Percentiles rank a stretch among this genome's conserved stretches.
These are phyloP conservation scores for Drosophila nigricruria DNA, from an alignment of 2,888 invertebrate species.

Conservation along the genomic window DNA sequence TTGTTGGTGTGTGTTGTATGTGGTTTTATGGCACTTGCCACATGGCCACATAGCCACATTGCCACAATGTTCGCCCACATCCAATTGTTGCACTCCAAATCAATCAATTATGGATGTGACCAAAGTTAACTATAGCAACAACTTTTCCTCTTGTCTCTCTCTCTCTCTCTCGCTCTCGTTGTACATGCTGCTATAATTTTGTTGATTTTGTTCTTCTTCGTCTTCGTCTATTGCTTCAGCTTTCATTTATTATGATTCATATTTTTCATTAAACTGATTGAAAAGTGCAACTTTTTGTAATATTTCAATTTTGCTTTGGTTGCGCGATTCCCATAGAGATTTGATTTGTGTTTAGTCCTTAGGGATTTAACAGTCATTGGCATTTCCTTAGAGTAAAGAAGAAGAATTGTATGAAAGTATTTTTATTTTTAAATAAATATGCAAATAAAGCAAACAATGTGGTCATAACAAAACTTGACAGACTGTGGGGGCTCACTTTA, in stretches of 20 bases:
- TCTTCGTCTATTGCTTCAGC: background rate
- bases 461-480: background rate
- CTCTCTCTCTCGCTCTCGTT: background rate
- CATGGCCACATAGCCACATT: conserved; percentile 27
- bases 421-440: background rate
- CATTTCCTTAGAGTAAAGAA: background rate
- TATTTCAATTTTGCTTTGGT: background rate
- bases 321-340: background rate
- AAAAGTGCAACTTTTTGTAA: background rate
- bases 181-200: conserved; percentile 7
- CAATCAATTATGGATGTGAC: conserved; percentile 73
- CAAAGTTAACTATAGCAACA: conserved; percentile 53
- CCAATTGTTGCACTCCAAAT: conserved; percentile 72
- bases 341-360: background rate
- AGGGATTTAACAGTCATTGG: background rate
- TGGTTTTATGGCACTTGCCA: conserved; percentile 42
- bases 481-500: background rate
- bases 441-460: background rate
- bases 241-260: conserved; percentile 6
- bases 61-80: conserved; percentile 32
- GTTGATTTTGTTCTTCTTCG: conserved; percentile 8
- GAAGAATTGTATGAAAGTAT: background rate
- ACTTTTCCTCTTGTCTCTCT: background rate
- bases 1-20: conserved; percentile 37
- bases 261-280: conserved; percentile 33